Base-by-base conservation (phyloP, 1,140 invertebrate genomes). In the Leptinotarsa texana region DNA sequence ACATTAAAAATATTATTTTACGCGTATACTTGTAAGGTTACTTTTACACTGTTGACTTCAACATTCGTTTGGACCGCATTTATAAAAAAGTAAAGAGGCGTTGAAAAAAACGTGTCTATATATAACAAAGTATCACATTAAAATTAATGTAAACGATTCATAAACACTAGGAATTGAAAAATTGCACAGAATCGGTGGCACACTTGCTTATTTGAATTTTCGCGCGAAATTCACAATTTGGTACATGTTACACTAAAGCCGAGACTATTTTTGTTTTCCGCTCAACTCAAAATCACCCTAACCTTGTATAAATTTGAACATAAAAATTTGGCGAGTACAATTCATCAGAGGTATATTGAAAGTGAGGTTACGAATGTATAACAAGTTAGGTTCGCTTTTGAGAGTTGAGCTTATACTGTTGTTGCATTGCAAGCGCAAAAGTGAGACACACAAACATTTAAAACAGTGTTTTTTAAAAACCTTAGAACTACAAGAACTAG, bases 401-500 rank as follows among this genome's bases (percentile, higher is more conserved):
- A 24, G 15, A 15, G 47, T 67, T 62, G 72, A 68, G 63, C 48
- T 18, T 63, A 13, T 63, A 72, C 18, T 33, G 70, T n/a, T 33
- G 27, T 72, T 75, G 74, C 71, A 76, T 27, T 63, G 80, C 82
- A 82, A 83, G 81, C 82, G 79, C 75, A 82, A 82, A 71, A 83
- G 81, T 84, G 82, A 82, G 76, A 84, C 83, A 83, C 83, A 82
- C 83, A 83, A 84, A 84, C 83, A 84, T 84, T 83, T 82, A 84
- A 84, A 84, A 83, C 81, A 84, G 80, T 82, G 82, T 82, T 82
- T 79, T 79, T 79, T 78, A 63, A 77, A 79, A 82, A 82, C 73
- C 80, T 82, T 82, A 81, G 73, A 77, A 77, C 79, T 80, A 83
- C 75, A 22, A 77, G 70, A 82, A 77, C 77, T 69, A 75, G 73